These are phyloP conservation scores for Discoglossus pictus DNA, from an alignment of 2,797 vertebrate species.

Conservation along the genomic window DNA sequence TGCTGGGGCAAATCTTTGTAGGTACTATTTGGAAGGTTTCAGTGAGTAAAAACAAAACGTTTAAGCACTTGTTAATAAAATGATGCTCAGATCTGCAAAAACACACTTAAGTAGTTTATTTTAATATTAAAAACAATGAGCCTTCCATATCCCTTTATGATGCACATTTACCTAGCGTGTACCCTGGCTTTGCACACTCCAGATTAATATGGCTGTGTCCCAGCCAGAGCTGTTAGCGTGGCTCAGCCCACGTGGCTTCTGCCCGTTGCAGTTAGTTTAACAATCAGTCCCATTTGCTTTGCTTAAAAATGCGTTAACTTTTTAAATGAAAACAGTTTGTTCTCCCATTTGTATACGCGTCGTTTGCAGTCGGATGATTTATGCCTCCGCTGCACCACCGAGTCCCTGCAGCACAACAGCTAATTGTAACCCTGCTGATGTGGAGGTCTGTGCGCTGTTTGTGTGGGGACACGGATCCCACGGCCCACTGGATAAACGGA, in stretches of 20 bases:
- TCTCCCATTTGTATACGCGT: conserved; percentile 48
- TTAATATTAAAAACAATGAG: too few species aligned
- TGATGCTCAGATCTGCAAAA: too few species aligned
- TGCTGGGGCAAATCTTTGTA: too few species aligned
- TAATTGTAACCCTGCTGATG: conserved; percentile 50
- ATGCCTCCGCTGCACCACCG: conserved; percentile 26
- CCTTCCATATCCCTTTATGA: too few species aligned
- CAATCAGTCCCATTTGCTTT: conserved; percentile 36
- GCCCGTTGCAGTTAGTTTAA: conserved; percentile 20
- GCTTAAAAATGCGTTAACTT: conserved; percentile 45
- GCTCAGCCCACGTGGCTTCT: conserved; percentile 7
- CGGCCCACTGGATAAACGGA: conserved; percentile 37
- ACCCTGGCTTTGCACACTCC: too few species aligned
- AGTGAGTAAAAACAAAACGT: too few species aligned
- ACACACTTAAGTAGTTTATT: too few species aligned
- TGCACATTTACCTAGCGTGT: too few species aligned
- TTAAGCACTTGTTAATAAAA: too few species aligned
- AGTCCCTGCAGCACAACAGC: neutral
- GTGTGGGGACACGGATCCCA: conserved; percentile 53
- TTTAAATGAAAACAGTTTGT: conserved; percentile 48
- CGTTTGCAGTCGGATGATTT: conserved; percentile 31
- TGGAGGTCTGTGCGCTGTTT: conserved; percentile 45
- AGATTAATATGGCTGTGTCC: too few species aligned
- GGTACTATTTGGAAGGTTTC: too few species aligned
- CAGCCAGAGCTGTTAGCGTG: neutral